These are phyloP conservation scores for Falco columbarius DNA, from an alignment of 2,797 vertebrate genomes.

Conservation along the genomic window DNA sequence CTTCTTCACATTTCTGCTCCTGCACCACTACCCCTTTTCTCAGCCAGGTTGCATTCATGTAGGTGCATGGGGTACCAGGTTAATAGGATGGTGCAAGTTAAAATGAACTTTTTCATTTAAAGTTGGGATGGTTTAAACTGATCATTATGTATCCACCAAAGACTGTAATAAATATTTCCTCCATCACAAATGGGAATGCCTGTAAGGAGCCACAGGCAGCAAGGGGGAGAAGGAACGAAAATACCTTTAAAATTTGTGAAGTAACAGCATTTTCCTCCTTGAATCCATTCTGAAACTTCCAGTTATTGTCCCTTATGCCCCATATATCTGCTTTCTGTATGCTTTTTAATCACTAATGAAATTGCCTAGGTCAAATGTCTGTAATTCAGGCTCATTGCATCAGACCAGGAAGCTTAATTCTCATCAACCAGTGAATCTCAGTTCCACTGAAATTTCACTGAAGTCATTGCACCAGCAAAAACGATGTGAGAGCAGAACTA, in stretches of 20 bases:
- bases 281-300: not conserved
- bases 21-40: not conserved
- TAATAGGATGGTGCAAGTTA: not conserved
- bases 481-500: not conserved
- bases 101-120: not conserved
- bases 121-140: not conserved
- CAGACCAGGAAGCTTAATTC: not conserved
- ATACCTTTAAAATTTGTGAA: not conserved
- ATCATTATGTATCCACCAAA: not conserved
- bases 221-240: not conserved
- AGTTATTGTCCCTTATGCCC: not conserved
- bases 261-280: not conserved
- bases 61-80: not conserved
- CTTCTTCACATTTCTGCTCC: not conserved
- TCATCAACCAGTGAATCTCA: not conserved
- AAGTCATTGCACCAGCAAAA: conserved; percentile 12
- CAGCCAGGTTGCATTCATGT: not conserved
- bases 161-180: not conserved
- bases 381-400: not conserved
- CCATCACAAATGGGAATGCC: not conserved
- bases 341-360: conserved; percentile 20
- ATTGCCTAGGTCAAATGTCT: not conserved
- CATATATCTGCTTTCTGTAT: not conserved
- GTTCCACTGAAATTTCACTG: not conserved
- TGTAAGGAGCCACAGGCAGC: not conserved